phyloP scores from a whole-genome alignment of 1,140 invertebrate species.

The Atta texana region DNA sequence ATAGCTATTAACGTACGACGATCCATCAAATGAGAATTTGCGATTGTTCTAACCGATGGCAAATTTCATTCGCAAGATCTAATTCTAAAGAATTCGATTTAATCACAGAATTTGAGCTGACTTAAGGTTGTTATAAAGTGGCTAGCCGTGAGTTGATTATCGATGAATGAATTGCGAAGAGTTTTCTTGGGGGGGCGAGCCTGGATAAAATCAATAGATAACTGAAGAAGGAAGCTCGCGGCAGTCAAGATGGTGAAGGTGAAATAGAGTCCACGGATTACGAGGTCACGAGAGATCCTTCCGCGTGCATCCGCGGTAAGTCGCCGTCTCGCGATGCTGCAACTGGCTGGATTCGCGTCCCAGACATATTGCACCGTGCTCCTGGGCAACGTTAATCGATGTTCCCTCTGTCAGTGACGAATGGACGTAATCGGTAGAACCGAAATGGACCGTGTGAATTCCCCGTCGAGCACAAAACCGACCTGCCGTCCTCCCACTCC shows the following conservation, averaged over 20 bases:
- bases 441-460: constrained; percentile 81
- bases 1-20: constrained; percentile 46
- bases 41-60: constrained; percentile 21
- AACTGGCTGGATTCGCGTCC: constrained; percentile 68
- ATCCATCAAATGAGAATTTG: not conserved
- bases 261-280: constrained; percentile 70
- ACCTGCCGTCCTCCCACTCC: constrained; percentile 46
- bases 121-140: not conserved
- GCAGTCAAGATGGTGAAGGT: constrained; percentile 49
- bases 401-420: constrained; percentile 77
- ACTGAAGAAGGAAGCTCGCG: constrained; percentile 43
- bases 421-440: constrained; percentile 80
- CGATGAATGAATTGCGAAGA: not conserved
- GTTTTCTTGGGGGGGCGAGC: not conserved
- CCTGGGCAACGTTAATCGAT: constrained; percentile 78
- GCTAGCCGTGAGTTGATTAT: not conserved
- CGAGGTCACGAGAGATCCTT: constrained; percentile 71
- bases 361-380: constrained; percentile 75
- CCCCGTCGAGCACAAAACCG: constrained; percentile 71
- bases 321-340: constrained; percentile 68
- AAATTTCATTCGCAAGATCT: constrained; percentile 21
- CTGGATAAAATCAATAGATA: constrained; percentile 70
- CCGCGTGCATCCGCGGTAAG: constrained; percentile 74
- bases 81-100: not conserved
- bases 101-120: not conserved